A percentile compares a stretch with the other conserved stretches of the same genome.
Evolutionary conservation across 2,888 invertebrate species (phyloP).

Genomic region (Metopia argyrocephala): DNA sequence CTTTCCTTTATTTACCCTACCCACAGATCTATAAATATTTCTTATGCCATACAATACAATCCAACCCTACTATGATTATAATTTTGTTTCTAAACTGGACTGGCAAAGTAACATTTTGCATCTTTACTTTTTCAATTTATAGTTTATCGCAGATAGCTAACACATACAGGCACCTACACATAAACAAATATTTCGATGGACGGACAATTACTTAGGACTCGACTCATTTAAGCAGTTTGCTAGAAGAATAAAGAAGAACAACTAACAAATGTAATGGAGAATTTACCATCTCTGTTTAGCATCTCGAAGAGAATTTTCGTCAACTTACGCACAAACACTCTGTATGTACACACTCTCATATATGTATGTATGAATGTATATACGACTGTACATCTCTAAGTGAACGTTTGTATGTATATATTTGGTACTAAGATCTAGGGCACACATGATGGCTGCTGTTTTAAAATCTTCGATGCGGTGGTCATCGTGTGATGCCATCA

Average conservation of each 20-base stretch:
- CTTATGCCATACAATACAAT: constrained; percentile 10
- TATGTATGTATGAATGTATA: constrained; percentile 10
- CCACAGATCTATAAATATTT: constrained; percentile 6
- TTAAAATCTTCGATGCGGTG: constrained; percentile 54
- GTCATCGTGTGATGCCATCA: constrained; percentile 54
- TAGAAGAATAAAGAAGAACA: constrained; percentile 9
- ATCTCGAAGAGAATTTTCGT: constrained; percentile 39
- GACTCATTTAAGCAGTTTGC: constrained; percentile 17
- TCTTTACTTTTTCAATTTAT: constrained; percentile 63
- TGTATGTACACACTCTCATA: not conserved
- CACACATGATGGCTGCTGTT: constrained; percentile 55
- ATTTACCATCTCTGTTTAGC: constrained; percentile 52
- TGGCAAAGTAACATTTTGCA: constrained; percentile 52
- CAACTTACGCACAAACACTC: constrained; percentile 43
- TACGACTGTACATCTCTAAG: not conserved
- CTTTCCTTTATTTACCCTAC: constrained; percentile 10
- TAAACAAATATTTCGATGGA: not conserved
- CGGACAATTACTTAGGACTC: constrained; percentile 18
- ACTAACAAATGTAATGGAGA: constrained; percentile 38
- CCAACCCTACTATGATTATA: constrained; percentile 11
- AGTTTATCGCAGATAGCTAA: constrained; percentile 49
- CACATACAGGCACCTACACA: constrained; percentile 4
- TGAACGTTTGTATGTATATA: not conserved
- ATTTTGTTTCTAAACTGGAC: constrained; percentile 40
- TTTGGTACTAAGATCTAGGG: constrained; percentile 52